Percentiles rank a stretch among this genome's conserved stretches.
Conservation (phyloP, 2,888 invertebrate genomes). For the Ichneumoninae sp. region DNA sequence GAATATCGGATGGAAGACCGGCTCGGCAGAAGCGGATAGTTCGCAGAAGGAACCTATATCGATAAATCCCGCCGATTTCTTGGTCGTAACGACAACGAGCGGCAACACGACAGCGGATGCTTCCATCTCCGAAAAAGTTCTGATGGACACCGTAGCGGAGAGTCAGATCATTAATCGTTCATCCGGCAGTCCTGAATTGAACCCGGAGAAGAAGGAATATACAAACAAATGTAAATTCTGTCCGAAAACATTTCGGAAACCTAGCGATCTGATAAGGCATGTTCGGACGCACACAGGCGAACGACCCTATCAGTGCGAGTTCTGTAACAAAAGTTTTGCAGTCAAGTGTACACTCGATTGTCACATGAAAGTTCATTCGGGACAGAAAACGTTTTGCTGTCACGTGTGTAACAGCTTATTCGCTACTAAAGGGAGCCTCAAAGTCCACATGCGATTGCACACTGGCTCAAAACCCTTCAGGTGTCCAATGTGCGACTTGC, state of each 20-base stretch:
- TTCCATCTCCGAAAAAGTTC: slow-evolving; percentile 79
- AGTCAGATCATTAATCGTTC: slow-evolving; percentile 74
- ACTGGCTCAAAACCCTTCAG: slow-evolving; percentile 87
- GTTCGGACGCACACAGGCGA: slow-evolving; percentile 89
- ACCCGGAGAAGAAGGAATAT: slow-evolving; percentile 80
- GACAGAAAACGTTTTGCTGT: slow-evolving; percentile 87
- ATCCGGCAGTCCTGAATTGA: not conserved
- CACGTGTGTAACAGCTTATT: slow-evolving; percentile 88
- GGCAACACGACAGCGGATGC: slow-evolving; percentile 65
- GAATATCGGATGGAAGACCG: slow-evolving; percentile 67
- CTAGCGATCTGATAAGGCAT: slow-evolving; percentile 89
- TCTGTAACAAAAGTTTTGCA: slow-evolving; percentile 87
- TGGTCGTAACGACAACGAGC: slow-evolving; percentile 26
- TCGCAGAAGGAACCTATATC: slow-evolving; percentile 74
- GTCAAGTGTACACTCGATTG: slow-evolving; percentile 88
- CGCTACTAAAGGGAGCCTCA: slow-evolving; percentile 88
- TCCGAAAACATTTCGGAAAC: slow-evolving; percentile 89
- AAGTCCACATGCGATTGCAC: slow-evolving; percentile 89
- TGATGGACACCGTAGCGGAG: slow-evolving; percentile 80
- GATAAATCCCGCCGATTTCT: slow-evolving; percentile 66
- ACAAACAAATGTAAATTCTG: slow-evolving; percentile 87
- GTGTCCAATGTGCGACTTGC: slow-evolving; percentile 87
- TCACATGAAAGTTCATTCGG: slow-evolving; percentile 87
- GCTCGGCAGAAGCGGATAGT: slow-evolving; percentile 68
- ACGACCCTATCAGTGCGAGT: slow-evolving; percentile 87